Evolutionary conservation across 2,888 invertebrate species (phyloP).

Genomic region (Alloscopus bannaensis): DNA sequence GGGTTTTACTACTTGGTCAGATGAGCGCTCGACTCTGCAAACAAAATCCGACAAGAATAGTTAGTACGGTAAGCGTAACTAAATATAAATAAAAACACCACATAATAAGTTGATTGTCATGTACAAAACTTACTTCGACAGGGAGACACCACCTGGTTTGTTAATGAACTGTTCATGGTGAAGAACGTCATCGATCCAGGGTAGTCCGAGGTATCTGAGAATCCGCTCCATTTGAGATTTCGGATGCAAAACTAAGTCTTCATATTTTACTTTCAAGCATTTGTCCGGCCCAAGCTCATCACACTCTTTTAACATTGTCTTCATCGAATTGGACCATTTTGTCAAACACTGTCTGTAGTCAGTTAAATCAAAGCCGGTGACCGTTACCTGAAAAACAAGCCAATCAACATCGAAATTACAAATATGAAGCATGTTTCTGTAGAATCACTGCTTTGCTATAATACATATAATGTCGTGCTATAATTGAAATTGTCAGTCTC

Average conservation of each 20-base stretch:
- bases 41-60: not conserved
- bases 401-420: too few species aligned
- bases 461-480: not conserved
- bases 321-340: slow-evolving; percentile 98
- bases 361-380: slow-evolving; percentile 95
- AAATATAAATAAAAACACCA: too few species aligned
- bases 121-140: slow-evolving; percentile 93
- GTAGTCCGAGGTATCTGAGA: slow-evolving; percentile 90
- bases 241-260: slow-evolving; percentile 97
- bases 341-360: slow-evolving; percentile 95
- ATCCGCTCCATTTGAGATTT: slow-evolving; percentile 91
- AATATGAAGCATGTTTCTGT: too few species aligned
- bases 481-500: too few species aligned
- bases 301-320: slow-evolving; percentile 96
- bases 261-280: slow-evolving; percentile 91
- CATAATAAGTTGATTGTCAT: too few species aligned
- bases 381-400: slow-evolving; percentile 84
- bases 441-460: too few species aligned
- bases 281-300: slow-evolving; percentile 80
- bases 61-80: not conserved
- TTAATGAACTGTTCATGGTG: slow-evolving; percentile 99
- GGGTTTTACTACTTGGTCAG: slow-evolving; percentile 99
- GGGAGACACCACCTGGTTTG: slow-evolving; percentile 93
- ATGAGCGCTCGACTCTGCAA: slow-evolving; percentile 94
- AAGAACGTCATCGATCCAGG: slow-evolving; percentile 96